A percentile compares a stretch with the other conserved stretches of the same genome.
Conservation (phyloP, 2,888 invertebrate species). For the Cantharis rustica region DNA sequence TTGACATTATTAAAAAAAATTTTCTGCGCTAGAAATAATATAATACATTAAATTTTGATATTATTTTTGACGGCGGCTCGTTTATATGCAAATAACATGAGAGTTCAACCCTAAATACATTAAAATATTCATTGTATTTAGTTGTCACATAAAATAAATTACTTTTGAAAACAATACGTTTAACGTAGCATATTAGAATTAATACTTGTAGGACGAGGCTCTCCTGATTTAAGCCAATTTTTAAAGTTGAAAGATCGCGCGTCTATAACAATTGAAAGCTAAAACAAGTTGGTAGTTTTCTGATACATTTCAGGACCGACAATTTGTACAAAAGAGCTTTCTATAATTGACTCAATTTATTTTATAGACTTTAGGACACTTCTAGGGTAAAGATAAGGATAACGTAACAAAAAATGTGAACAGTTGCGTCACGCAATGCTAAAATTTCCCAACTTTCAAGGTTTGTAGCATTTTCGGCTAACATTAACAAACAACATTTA, state of each 20-base stretch:
- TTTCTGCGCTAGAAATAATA: background rate
- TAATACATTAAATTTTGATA: conserved; percentile 1
- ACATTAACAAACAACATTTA: background rate
- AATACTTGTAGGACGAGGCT: background rate
- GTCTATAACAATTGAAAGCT: conserved; percentile 1
- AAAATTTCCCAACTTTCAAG: background rate
- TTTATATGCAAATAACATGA: conserved; percentile 9
- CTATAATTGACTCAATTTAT: conserved; percentile 4
- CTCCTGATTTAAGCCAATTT: background rate
- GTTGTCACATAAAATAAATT: conserved; percentile 18
- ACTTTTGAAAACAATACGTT: conserved; percentile 12
- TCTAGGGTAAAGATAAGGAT: conserved; percentile 4
- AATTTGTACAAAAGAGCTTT: conserved; percentile 4
- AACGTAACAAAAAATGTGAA: conserved; percentile 2
- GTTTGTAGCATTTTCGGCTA: background rate
- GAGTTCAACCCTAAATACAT: conserved; percentile 9
- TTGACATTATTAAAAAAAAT: background rate
- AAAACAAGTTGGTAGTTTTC: conserved; percentile 1
- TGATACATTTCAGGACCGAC: background rate
- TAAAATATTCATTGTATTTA: conserved; percentile 16
- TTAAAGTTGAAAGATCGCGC: background rate
- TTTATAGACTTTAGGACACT: conserved; percentile 4
- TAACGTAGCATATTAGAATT: conserved; percentile 4
- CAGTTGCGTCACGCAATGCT: background rate
- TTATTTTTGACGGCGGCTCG: background rate